Base-by-base conservation (phyloP, 2,113 vertebrate species). In the Columba janthina region DNA sequence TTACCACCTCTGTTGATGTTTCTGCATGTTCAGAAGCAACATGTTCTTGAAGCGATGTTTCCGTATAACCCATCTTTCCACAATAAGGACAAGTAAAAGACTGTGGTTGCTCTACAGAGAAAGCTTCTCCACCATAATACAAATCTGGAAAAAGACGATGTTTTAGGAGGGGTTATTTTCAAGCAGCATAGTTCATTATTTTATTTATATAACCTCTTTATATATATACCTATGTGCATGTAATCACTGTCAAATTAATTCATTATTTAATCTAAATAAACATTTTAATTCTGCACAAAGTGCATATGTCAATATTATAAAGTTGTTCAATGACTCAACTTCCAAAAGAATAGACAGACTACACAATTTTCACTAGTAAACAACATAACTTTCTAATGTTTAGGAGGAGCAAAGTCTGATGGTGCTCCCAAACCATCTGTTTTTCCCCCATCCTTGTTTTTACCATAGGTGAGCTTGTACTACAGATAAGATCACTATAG, bases 11-110 rank as follows among this genome's bases (percentile, higher is more conserved):
- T 96, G 99, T 99, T 94, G 99, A 99, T 82, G 99, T 99, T 98
- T 99, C 99, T 92, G 99, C 98, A 24, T 99, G 99, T 93, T 99
- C 99, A 80, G 99, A 99, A 98, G 99, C 99, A 97, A 99, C 99
- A 24, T 99, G 99, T 96, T 99, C 99, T 98, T 99, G 99, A 98
- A 99, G 98, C 97, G 99, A 99, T 66, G 99, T 99, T 98, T 99
- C 99, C 14, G 99, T 99, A 96, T 98, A 99, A 97, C 99, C 99
- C 99, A 99, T 99, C 97, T 99, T 99, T 50, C 99, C 99, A 98
- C 99, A 99, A 98, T 99, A 99, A 97, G 99, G 99, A 99, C 99
- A 99, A 94, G 99, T 99, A 90, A 99, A 99, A 12, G 99, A 99
- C 97, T 99, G 99, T 78, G 99, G 99, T 94, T 99, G 99, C 95